A percentile compares a stretch with the other conserved stretches of the same genome.
Evolutionary conservation across 2,888 invertebrate species (phyloP).

Genomic region (Eupithecia vulgata): DNA sequence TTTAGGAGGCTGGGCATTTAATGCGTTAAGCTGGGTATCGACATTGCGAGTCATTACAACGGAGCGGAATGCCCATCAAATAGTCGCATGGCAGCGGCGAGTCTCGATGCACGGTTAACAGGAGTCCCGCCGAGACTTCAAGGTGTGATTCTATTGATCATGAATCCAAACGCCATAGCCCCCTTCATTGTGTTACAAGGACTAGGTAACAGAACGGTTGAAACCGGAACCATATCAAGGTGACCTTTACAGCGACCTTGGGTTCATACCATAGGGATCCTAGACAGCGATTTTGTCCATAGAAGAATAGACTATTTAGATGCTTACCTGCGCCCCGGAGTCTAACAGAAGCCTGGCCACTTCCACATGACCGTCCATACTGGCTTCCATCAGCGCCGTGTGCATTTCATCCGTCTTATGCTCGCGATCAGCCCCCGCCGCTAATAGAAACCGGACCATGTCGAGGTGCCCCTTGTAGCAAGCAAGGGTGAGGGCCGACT

Average conservation of each 20-base stretch:
- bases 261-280: conserved; percentile 71
- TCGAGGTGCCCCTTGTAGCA: conserved; percentile 98
- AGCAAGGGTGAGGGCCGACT: conserved; percentile 96
- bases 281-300: background rate
- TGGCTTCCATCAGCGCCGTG: conserved; percentile 99
- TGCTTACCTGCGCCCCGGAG: conserved; percentile 94
- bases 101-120: background rate
- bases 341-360: conserved; percentile 97
- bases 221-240: conserved; percentile 97
- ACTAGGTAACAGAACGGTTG: conserved; percentile 42
- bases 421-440: conserved; percentile 98
- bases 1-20: too few species aligned
- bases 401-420: conserved; percentile 99
- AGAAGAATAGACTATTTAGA: background rate
- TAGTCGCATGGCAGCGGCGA: background rate
- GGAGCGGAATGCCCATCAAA: background rate
- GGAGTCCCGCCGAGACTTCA: too few species aligned
- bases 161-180: background rate
- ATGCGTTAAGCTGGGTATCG: background rate
- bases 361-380: conserved; percentile 99
- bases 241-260: conserved; percentile 98
- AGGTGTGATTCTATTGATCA: background rate
- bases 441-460: conserved; percentile 97
- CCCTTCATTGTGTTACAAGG: background rate
- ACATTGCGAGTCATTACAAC: background rate